Percentiles rank a stretch among this genome's conserved stretches.
Conservation (phyloP, 2,113 vertebrate species). For the Athene noctua region DNA sequence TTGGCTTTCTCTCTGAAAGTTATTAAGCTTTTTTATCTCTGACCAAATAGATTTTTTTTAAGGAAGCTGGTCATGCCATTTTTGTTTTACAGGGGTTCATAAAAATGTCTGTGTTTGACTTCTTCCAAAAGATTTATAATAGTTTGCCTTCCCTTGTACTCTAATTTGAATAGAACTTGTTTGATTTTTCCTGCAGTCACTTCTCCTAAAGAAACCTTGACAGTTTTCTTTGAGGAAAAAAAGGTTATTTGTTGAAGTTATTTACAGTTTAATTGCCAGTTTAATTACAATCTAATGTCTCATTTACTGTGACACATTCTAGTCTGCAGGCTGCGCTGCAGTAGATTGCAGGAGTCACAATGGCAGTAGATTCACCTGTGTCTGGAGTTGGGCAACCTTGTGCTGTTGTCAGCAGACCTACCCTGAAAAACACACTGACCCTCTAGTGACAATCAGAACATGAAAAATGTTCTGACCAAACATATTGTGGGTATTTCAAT, state of each 20-base stretch:
- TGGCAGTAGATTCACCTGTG: background rate
- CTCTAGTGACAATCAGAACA: background rate
- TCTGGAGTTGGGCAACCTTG: background rate
- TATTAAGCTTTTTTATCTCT: conserved; percentile 7
- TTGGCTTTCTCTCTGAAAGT: background rate
- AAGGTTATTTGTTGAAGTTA: conserved; percentile 20
- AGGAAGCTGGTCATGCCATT: background rate
- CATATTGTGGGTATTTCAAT: background rate
- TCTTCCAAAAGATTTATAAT: background rate
- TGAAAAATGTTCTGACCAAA: background rate
- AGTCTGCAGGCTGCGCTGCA: background rate
- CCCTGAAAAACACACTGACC: background rate
- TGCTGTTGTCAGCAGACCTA: background rate
- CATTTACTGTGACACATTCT: background rate
- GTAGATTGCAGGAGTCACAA: background rate
- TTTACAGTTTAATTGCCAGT: conserved; percentile 34
- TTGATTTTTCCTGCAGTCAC: background rate
- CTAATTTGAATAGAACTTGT: background rate
- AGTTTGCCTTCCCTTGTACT: background rate
- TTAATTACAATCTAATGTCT: conserved; percentile 39
- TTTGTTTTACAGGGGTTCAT: background rate
- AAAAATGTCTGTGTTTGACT: background rate
- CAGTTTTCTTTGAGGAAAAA: conserved; percentile 14
- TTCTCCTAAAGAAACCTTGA: background rate
- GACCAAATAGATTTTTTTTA: background rate